phyloP scores from a whole-genome alignment of 2,113 vertebrate genomes.

The Anoura caudifer region DNA sequence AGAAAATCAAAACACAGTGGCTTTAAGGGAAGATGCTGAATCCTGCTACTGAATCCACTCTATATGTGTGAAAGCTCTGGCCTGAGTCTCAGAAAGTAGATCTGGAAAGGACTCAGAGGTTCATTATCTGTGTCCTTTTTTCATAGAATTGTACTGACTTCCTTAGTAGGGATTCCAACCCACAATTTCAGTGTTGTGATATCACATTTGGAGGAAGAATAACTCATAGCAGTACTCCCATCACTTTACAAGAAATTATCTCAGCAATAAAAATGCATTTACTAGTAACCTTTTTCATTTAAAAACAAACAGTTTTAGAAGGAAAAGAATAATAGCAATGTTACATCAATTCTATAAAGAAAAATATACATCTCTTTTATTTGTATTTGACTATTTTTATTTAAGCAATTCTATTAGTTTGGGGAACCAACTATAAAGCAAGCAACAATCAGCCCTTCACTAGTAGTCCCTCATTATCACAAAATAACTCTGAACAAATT shows the following conservation, averaged over 20 bases:
- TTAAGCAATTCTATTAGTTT: not conserved
- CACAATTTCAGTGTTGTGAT: not conserved
- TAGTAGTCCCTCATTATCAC: not conserved
- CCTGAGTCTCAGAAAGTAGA: not conserved
- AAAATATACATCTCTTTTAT: not conserved
- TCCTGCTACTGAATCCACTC: not conserved
- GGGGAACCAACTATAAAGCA: not conserved
- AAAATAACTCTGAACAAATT: not conserved
- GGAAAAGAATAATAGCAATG: not conserved
- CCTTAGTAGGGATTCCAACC: not conserved
- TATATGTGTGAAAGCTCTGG: not conserved
- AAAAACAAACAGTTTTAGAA: not conserved
- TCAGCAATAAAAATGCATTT: constrained; percentile 26
- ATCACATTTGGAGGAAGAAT: not conserved
- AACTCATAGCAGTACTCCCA: not conserved
- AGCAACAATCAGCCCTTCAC: not conserved
- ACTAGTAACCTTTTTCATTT: not conserved
- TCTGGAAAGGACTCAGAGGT: not conserved
- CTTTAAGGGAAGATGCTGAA: not conserved
- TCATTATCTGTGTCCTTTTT: not conserved
- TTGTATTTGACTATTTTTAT: not conserved
- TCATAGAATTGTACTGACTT: not conserved
- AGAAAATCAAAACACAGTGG: not conserved
- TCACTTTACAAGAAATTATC: not conserved
- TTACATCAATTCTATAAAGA: not conserved